Evolutionary conservation across 2,797 vertebrate species (phyloP).

Genomic region (Synaphobranchus kaupii): DNA sequence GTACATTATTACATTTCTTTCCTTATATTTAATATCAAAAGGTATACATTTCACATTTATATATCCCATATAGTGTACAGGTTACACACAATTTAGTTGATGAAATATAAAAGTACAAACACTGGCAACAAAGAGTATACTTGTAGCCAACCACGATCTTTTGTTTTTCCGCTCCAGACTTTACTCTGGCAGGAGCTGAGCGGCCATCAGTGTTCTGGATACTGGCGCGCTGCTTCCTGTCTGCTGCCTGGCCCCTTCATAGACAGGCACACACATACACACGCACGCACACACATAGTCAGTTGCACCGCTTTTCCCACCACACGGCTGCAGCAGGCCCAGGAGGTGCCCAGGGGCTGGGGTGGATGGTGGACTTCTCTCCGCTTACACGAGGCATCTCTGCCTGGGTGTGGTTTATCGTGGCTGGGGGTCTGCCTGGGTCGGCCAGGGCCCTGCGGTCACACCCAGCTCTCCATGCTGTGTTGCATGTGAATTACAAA

Average conservation of each 20-base stretch:
- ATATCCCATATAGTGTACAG: background rate
- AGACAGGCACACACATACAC: slow-evolving; percentile 35
- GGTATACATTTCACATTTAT: background rate
- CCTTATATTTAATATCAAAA: background rate
- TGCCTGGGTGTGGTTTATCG: slow-evolving; percentile 56
- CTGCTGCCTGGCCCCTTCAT: background rate
- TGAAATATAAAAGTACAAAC: background rate
- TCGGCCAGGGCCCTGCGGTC: slow-evolving; percentile 56
- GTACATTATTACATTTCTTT: background rate
- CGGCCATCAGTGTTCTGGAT: background rate
- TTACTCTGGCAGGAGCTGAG: background rate
- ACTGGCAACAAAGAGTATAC: background rate
- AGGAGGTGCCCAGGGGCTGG: slow-evolving; percentile 34
- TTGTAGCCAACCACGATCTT: background rate
- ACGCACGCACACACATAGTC: slow-evolving; percentile 42
- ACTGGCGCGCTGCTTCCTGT: slow-evolving; percentile 18
- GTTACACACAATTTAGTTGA: background rate
- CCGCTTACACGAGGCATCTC: slow-evolving; percentile 32
- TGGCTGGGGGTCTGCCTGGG: slow-evolving; percentile 20
- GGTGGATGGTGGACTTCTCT: background rate
- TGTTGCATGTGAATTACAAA: slow-evolving; percentile 37
- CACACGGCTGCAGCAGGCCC: slow-evolving; percentile 43
- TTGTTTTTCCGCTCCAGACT: slow-evolving; percentile 3
- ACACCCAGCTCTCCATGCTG: slow-evolving; percentile 44
- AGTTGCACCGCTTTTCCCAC: slow-evolving; percentile 65